Conservation (phyloP, 2,888 invertebrate species). For the Arctia plantaginis region DNA sequence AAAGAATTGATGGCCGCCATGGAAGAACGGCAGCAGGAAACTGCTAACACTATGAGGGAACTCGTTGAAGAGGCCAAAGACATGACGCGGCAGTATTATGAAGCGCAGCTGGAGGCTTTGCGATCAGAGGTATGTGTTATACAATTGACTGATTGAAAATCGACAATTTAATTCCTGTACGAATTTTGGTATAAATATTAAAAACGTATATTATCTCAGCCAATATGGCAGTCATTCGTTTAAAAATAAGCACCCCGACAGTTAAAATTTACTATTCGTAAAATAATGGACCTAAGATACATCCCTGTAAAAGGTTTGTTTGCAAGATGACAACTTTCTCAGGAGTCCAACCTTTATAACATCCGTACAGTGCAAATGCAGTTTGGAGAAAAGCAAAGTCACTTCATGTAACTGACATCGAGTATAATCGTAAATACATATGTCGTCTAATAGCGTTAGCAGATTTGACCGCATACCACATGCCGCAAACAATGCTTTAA, state of each 20-base stretch:
- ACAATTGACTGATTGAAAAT: neutral
- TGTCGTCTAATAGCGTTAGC: no score
- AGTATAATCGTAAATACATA: no score
- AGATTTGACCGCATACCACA: no score
- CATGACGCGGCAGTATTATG: constrained; percentile 71
- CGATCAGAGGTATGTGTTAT: constrained; percentile 58
- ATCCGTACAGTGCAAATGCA: no score
- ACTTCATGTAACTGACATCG: neutral
- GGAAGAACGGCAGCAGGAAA: constrained; percentile 65
- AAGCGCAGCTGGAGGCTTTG: constrained; percentile 59
- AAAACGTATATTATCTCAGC: no score
- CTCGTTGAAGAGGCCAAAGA: constrained; percentile 73
- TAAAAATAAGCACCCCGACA: neutral
- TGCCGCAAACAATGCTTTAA: no score
- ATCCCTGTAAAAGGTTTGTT: no score
- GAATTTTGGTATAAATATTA: neutral
- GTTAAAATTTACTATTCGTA: neutral
- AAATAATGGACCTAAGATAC: neutral
- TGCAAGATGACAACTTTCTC: no score
- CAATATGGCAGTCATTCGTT: neutral
- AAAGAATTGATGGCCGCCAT: constrained; percentile 64
- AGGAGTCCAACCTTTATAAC: no score
- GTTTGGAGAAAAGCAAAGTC: no score
- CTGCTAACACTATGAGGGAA: constrained; percentile 64
- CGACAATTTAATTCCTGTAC: neutral